phyloP scores from a whole-genome alignment of 2,113 vertebrate species.

The Anhinga rufa region DNA sequence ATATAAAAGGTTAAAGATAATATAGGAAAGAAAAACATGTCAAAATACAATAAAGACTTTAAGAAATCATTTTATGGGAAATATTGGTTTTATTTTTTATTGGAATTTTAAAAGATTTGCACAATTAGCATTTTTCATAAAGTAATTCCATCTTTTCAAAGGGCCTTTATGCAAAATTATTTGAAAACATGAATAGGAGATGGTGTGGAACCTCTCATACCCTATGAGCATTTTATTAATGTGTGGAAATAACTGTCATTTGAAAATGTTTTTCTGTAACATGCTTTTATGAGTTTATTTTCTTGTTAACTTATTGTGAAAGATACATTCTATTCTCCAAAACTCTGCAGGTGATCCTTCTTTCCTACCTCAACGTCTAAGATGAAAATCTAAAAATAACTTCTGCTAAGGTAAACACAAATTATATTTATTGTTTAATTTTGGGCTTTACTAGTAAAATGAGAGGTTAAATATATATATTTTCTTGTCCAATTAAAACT shows the following conservation, averaged over 20 bases:
- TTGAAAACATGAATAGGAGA: neutral
- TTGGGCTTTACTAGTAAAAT: neutral
- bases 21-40: neutral
- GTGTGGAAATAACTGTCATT: neutral
- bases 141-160: neutral
- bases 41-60: neutral
- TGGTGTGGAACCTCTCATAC: neutral
- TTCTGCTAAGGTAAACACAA: neutral
- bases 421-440: neutral
- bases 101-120: neutral
- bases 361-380: neutral
- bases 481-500: neutral
- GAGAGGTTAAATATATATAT: neutral
- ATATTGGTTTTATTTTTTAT: neutral
- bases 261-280: neutral
- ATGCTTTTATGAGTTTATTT: neutral
- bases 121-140: neutral
- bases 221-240: neutral
- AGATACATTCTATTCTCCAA: neutral
- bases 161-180: neutral
- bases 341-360: neutral
- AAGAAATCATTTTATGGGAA: neutral
- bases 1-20: neutral
- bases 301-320: neutral
- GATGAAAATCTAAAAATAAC: neutral